Percentiles rank a stretch among this genome's conserved stretches.
phyloP scores from a whole-genome alignment of 53 echinoderm and acorn worm genomes.

The Apostichopus leukothele region DNA sequence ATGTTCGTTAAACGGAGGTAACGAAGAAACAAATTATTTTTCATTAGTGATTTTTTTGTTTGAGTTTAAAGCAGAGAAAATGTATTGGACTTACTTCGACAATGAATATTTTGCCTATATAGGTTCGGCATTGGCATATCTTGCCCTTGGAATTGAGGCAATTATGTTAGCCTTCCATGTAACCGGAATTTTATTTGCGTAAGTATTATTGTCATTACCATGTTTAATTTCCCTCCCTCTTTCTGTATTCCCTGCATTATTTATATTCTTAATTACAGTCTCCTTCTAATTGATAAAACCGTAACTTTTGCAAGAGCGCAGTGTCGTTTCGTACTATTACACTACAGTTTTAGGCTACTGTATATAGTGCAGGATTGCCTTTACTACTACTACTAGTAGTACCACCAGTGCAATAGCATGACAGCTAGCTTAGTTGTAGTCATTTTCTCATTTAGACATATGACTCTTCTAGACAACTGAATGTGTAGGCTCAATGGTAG shows the following conservation, averaged over 20 bases:
- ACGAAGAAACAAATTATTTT: background rate
- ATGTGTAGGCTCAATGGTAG: too few species aligned
- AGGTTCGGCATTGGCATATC: constrained; percentile 38
- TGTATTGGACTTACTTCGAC: constrained; percentile 51
- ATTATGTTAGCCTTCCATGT: constrained; percentile 46
- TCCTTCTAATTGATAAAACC: too few species aligned
- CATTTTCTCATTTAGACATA: too few species aligned
- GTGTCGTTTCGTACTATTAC: too few species aligned
- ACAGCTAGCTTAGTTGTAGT: too few species aligned
- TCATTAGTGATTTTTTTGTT: background rate
- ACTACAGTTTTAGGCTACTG: background rate
- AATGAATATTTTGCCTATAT: constrained; percentile 40
- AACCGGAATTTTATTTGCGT: constrained; percentile 48
- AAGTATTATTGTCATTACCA: constrained; percentile 4
- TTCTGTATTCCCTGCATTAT: too few species aligned
- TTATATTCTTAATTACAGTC: too few species aligned
- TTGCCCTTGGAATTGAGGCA: constrained; percentile 35
- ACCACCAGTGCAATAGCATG: too few species aligned
- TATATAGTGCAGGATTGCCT: background rate
- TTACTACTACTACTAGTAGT: background rate
- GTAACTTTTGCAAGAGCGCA: too few species aligned
- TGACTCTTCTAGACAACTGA: too few species aligned
- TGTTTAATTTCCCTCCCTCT: too few species aligned
- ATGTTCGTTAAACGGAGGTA: background rate
- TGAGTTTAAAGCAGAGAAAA: background rate